These are phyloP conservation scores for Amaurobius ferox DNA, from an alignment of 2,888 invertebrate species.

Conservation along the genomic window DNA sequence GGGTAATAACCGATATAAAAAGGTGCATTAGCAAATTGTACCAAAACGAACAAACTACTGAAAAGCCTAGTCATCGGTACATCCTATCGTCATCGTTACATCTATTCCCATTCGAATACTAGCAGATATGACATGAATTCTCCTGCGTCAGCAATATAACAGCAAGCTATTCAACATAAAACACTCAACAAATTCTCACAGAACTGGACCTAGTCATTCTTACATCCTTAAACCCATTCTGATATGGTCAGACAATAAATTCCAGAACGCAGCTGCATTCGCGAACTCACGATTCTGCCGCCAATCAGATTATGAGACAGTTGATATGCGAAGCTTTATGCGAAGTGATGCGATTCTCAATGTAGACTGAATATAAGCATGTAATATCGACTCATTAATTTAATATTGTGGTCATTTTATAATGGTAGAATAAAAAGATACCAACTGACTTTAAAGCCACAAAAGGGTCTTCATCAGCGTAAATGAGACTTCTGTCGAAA, in stretches of 20 bases:
- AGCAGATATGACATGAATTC: background rate
- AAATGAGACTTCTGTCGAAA: too few species aligned
- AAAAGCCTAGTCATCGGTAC: too few species aligned
- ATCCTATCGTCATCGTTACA: too few species aligned
- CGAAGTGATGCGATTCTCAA: constrained; percentile 17
- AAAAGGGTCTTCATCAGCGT: too few species aligned
- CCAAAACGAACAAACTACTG: too few species aligned
- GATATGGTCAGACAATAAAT: background rate
- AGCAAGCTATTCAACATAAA: background rate
- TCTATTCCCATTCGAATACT: background rate
- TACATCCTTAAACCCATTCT: background rate
- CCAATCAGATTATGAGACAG: constrained; percentile 66
- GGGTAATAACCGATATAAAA: too few species aligned
- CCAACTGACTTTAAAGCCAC: too few species aligned
- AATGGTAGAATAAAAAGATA: too few species aligned
- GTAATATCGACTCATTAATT: background rate
- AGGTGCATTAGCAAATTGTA: too few species aligned
- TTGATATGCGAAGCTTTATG: constrained; percentile 42
- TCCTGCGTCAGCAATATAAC: background rate
- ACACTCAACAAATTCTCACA: background rate
- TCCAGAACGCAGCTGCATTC: constrained; percentile 46
- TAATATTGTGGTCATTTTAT: too few species aligned
- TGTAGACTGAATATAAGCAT: background rate
- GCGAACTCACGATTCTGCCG: constrained; percentile 35
- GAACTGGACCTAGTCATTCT: background rate